Conservation (phyloP, 2,888 invertebrate species). For the Drosophila falleni region DNA sequence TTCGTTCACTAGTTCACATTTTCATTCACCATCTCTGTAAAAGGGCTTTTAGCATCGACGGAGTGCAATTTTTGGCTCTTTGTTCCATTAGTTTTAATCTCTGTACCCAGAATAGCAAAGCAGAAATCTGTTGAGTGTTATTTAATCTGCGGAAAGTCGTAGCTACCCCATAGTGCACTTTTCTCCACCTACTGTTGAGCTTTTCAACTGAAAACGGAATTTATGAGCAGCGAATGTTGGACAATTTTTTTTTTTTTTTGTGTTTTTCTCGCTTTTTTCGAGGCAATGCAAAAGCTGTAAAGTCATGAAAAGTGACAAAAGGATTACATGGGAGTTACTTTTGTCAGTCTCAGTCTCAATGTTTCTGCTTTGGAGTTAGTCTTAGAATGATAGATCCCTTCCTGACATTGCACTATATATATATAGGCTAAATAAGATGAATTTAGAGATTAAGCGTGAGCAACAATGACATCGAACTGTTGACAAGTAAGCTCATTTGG, state of each 20-base stretch:
- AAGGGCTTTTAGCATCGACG: constrained; percentile 4
- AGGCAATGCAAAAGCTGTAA: constrained; percentile 51
- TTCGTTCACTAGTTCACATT: not conserved
- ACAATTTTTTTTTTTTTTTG: not conserved
- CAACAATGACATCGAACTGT: constrained; percentile 5
- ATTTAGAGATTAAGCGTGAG: constrained; percentile 69
- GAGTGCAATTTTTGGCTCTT: constrained; percentile 18
- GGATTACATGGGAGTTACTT: constrained; percentile 75
- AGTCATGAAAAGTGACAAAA: constrained; percentile 80
- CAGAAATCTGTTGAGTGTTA: constrained; percentile 28
- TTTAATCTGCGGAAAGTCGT: constrained; percentile 36
- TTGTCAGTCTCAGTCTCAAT: constrained; percentile 30
- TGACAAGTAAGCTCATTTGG: not conserved
- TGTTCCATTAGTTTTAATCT: constrained; percentile 64
- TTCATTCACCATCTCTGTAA: not conserved
- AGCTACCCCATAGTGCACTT: not conserved
- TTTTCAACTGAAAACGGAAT: constrained; percentile 45
- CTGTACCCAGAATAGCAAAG: not conserved
- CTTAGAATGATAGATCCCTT: not conserved
- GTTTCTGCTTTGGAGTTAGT: not conserved
- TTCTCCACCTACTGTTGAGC: not conserved
- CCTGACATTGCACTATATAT: constrained; percentile 46
- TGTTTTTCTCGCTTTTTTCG: not conserved
- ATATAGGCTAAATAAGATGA: constrained; percentile 74
- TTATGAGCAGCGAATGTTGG: constrained; percentile 55